phyloP scores from a whole-genome alignment of 2,797 vertebrate genomes.

The Sebastes nivosus region DNA sequence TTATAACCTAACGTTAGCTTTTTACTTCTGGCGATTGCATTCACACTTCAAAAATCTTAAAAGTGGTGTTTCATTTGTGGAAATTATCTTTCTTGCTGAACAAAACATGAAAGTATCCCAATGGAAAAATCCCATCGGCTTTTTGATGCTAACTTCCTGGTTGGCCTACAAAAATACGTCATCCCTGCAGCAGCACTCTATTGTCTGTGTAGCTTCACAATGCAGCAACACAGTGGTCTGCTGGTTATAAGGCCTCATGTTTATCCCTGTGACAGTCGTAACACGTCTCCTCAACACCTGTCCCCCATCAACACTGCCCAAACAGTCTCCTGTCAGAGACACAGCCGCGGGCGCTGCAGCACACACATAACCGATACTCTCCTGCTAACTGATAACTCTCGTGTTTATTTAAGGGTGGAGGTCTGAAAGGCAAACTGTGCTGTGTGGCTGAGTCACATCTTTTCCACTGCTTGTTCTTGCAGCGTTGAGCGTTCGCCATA shows the following conservation, averaged over 20 bases:
- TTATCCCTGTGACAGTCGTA: constrained; percentile 9
- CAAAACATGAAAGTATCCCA: too few species aligned
- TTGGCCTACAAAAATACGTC: too few species aligned
- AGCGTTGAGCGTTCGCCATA: not conserved
- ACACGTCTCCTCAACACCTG: not conserved
- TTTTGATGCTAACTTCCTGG: too few species aligned
- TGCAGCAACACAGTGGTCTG: not conserved
- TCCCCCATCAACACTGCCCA: constrained; percentile 1
- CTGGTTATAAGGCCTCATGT: not conserved
- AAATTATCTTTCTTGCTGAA: too few species aligned
- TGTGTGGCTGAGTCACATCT: not conserved
- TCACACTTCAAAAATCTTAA: too few species aligned
- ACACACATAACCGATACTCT: not conserved
- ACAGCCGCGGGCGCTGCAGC: not conserved
- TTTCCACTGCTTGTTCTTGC: not conserved
- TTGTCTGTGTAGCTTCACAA: not conserved
- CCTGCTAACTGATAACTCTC: constrained; percentile 15
- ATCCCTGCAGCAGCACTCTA: too few species aligned
- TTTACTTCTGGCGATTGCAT: too few species aligned
- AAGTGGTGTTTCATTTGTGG: too few species aligned
- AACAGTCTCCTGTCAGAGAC: constrained; percentile 26
- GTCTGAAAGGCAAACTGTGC: constrained; percentile 21
- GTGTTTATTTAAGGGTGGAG: constrained; percentile 35
- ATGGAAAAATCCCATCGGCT: too few species aligned
- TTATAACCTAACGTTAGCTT: too few species aligned